Evolutionary conservation across 1,140 invertebrate species (phyloP).

Genomic region (Cecropterus lyciades): DNA sequence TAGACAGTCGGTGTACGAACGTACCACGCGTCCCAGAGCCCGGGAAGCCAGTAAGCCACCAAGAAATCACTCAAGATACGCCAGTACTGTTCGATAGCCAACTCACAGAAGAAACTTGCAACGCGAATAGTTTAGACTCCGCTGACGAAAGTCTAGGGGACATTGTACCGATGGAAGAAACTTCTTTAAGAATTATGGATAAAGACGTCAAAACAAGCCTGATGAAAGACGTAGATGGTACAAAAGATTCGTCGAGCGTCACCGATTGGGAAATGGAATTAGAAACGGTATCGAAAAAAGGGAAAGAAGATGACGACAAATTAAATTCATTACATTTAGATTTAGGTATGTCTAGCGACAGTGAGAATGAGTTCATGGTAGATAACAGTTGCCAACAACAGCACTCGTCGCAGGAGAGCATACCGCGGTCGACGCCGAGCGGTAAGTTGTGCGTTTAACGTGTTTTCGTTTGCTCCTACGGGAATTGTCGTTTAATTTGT

Average conservation of each 20-base stretch:
- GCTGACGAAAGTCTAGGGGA: constrained; percentile 69
- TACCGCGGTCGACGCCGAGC: constrained; percentile 57
- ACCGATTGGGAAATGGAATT: constrained; percentile 86
- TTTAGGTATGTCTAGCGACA: constrained; percentile 82
- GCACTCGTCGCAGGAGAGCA: constrained; percentile 59
- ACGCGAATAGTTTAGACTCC: constrained; percentile 77
- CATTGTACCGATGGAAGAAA: constrained; percentile 62
- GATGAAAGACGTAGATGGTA: constrained; percentile 58
- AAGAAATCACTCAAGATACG: constrained; percentile 83
- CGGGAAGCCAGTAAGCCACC: constrained; percentile 49
- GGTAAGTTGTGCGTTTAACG: constrained; percentile 59
- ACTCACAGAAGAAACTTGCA: constrained; percentile 72
- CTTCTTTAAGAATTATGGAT: constrained; percentile 53
- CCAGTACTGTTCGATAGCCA: constrained; percentile 81
- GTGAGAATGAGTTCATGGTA: constrained; percentile 75
- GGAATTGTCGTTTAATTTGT: constrained; percentile 36
- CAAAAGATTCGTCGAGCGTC: constrained; percentile 72
- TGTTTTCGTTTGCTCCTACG: constrained; percentile 24
- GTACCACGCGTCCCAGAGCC: constrained; percentile 48
- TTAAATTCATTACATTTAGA: constrained; percentile 77
- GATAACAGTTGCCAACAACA: constrained; percentile 55
- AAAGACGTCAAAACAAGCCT: constrained; percentile 61
- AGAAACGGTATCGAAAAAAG: constrained; percentile 81
- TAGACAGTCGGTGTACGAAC: constrained; percentile 63
- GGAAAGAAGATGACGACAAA: constrained; percentile 73